These are phyloP conservation scores for Argyrosomus japonicus DNA, from an alignment of 2,113 vertebrate genomes.

Conservation along the genomic window DNA sequence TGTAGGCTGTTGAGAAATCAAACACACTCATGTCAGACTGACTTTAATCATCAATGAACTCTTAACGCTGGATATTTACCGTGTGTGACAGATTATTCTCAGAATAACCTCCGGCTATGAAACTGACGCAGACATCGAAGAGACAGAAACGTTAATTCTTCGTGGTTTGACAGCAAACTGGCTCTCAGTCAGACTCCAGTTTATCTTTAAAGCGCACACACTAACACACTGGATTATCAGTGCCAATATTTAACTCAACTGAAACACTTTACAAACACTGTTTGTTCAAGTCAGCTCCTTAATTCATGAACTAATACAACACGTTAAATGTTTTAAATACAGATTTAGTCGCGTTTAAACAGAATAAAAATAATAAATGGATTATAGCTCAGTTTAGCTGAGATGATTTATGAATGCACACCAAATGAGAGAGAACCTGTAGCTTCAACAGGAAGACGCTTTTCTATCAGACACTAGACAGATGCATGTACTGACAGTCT, in stretches of 20 bases:
- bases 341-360: not conserved
- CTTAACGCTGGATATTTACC: not conserved
- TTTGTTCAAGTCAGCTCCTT: not conserved
- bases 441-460: not conserved
- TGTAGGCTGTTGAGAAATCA: constrained; percentile 87
- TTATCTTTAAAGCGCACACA: constrained; percentile 17
- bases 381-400: not conserved
- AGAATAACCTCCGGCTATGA: constrained; percentile 1
- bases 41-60: not conserved
- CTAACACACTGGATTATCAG: not conserved
- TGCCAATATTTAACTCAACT: not conserved
- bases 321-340: not conserved
- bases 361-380: not conserved
- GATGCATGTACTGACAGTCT: not conserved
- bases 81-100: constrained; percentile 1
- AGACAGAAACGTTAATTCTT: constrained; percentile 16
- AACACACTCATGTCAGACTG: not conserved
- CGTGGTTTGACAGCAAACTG: constrained; percentile 22
- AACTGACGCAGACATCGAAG: not conserved
- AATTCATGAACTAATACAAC: not conserved
- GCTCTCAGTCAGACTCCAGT: not conserved
- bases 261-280: not conserved
- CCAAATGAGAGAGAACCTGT: not conserved
- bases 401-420: not conserved
- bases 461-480: not conserved